Evolutionary conservation across 1,140 invertebrate species (phyloP).

Genomic region (Ctenoplectra terminalis): DNA sequence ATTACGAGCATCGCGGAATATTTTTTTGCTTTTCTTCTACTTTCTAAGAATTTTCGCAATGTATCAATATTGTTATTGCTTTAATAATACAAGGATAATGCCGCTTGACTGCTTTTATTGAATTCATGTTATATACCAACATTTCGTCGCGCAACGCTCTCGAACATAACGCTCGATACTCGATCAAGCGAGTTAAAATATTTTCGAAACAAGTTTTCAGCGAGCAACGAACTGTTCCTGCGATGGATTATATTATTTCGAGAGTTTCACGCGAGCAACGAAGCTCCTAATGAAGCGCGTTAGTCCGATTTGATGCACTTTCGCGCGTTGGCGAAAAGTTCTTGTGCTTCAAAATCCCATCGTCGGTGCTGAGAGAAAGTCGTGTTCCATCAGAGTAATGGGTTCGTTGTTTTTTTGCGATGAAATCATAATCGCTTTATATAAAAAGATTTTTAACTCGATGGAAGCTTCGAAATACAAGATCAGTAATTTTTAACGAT

Average conservation of each 20-base stretch:
- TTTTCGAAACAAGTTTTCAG: background rate
- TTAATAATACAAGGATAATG: background rate
- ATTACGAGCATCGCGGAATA: constrained; percentile 8
- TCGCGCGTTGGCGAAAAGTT: constrained; percentile 6
- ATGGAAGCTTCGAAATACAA: background rate
- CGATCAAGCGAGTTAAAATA: no score
- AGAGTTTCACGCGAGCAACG: background rate
- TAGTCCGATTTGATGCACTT: constrained; percentile 32
- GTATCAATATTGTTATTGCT: background rate
- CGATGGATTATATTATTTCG: constrained; percentile 3
- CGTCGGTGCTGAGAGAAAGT: constrained; percentile 17
- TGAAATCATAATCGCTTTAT: background rate
- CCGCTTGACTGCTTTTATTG: background rate
- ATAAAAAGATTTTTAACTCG: background rate
- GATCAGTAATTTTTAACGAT: no score
- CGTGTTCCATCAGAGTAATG: background rate
- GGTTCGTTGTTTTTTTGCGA: background rate
- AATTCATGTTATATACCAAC: background rate
- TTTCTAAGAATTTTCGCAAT: background rate
- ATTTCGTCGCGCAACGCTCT: background rate
- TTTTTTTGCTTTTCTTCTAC: background rate
- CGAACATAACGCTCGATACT: background rate
- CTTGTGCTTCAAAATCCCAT: background rate
- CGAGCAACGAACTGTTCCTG: no score
- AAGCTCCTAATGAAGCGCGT: constrained; percentile 11